Evolutionary conservation across 2,797 vertebrate species (phyloP).

Genomic region (Poecile montanus): DNA sequence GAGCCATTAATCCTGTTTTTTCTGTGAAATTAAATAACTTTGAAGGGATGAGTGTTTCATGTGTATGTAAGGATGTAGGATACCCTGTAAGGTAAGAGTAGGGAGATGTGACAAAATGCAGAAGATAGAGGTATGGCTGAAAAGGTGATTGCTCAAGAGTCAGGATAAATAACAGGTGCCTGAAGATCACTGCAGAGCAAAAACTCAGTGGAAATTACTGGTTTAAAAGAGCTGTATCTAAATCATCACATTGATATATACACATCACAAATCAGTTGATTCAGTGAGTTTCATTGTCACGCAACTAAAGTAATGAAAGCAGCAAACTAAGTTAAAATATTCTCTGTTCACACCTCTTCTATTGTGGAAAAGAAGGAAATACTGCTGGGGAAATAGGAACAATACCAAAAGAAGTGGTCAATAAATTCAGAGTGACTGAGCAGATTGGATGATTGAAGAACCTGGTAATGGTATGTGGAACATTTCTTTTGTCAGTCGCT

Average conservation of each 20-base stretch:
- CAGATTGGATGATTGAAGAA: conserved; percentile 52
- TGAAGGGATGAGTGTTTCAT: neutral
- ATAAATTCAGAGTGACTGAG: conserved; percentile 48
- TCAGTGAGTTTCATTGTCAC: neutral
- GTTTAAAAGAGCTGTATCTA: neutral
- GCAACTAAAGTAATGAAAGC: neutral
- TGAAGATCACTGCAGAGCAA: neutral
- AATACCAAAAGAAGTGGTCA: conserved; percentile 23
- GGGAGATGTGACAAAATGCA: neutral
- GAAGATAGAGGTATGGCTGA: neutral
- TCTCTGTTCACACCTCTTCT: neutral
- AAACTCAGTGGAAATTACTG: neutral
- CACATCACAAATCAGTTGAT: neutral
- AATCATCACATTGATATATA: neutral
- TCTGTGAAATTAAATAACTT: neutral
- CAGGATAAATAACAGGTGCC: neutral
- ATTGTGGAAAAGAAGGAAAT: neutral
- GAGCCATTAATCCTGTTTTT: neutral
- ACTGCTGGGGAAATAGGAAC: neutral
- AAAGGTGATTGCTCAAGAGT: neutral
- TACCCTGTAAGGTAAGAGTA: neutral
- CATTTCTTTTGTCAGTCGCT: conserved; percentile 13
- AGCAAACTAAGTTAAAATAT: conserved; percentile 5
- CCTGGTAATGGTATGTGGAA: conserved; percentile 2
- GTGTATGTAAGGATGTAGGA: neutral